A percentile compares a stretch with the other conserved stretches of the same genome.
Evolutionary conservation across 1,140 invertebrate genomes (phyloP).

Genomic region (Euura saliciscinereae): DNA sequence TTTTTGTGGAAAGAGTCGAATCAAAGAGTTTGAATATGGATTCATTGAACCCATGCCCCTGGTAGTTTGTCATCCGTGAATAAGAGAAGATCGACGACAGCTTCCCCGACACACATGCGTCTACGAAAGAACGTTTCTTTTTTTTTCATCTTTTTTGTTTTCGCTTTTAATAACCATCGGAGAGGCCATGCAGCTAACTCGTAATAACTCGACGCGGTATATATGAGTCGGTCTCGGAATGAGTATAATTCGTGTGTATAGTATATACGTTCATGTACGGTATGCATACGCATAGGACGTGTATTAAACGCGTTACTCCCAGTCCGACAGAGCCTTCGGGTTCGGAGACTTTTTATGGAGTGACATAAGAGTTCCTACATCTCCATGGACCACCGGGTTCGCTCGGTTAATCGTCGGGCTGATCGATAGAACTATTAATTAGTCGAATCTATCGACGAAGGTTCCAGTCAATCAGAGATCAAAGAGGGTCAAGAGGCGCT

Average conservation of each 20-base stretch:
- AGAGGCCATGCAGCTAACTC: not conserved
- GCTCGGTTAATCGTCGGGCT: not conserved
- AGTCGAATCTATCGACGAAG: not conserved
- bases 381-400: not conserved
- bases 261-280: not conserved
- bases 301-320: not conserved
- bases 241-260: not conserved
- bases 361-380: not conserved
- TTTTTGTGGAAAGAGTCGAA: too few species aligned
- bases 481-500: too few species aligned
- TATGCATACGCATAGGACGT: not conserved
- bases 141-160: conserved; percentile 16
- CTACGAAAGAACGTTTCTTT: not conserved
- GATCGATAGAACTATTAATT: not conserved
- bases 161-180: not conserved
- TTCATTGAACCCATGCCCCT: conserved; percentile 37
- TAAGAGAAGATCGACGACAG: conserved; percentile 40
- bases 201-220: not conserved
- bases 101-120: conserved; percentile 42
- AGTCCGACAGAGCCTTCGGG: not conserved
- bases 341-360: not conserved
- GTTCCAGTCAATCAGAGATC: too few species aligned
- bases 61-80: conserved; percentile 31
- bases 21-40: conserved; percentile 15
- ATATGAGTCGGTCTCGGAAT: not conserved